Evolutionary conservation across 2,888 invertebrate species (phyloP), one percentile per base, ranked within the genome.

Genomic region (Drosophila pseudotakahashii): DNA sequence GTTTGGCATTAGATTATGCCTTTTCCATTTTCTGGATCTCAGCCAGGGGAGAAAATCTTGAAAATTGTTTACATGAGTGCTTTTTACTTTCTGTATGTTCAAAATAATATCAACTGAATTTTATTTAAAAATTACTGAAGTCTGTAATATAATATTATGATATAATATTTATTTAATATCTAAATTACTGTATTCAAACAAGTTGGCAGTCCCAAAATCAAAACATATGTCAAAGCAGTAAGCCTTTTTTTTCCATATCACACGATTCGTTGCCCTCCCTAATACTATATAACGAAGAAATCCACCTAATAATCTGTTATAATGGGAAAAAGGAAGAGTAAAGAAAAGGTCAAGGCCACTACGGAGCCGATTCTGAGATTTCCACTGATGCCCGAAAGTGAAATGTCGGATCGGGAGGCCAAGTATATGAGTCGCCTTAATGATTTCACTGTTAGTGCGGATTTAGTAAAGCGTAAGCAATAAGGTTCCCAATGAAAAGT

Each of bases 391-490:
- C 76, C 67, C 1, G 19, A 47, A 3, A 67, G 78, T 4, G 89
- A 90, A 5, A 62, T 89, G 42, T 11, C 57, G 7, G 78, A 64
- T 0, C 78, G 80, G 0, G 81, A 87, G 37, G 48, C 55, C 0
- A 81, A 78, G 34, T 79, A 72, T 45, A 0, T 58, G 0, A 64
- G 68, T 47, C 80, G 79, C n/a, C 41, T 90, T 39, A 67, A 47
- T n/a, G 89, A 90, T 58, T 45, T 89, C 2, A 48, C 57, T 36
- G 34, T 62, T 0, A 77, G 83, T 58, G 55, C 71, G 11, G 60
- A 51, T 3, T 71, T 82, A 1, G 61, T 90, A 3, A 78, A 70
- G 13, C 79, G 90, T 89, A 75, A 77, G 70, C 3, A 3, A 14
- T n/a, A 7, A 5, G n/a, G 19, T 6, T 16, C 16, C 4, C 10